Evolutionary conservation across 1,140 invertebrate genomes (phyloP).

Genomic region (Atta texana): DNA sequence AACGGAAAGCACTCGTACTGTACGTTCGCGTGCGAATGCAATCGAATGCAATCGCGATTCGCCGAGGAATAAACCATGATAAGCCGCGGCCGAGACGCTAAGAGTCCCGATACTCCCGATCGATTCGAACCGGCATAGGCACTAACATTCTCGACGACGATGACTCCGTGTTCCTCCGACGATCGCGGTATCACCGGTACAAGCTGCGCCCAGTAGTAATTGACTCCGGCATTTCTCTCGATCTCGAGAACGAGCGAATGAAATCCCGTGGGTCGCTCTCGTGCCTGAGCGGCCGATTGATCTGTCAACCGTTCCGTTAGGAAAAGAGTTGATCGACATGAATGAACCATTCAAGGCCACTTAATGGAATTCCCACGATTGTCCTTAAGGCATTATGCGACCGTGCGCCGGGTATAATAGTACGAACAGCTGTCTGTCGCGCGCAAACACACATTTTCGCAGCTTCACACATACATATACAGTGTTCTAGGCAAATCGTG

Average conservation of each 20-base stretch:
- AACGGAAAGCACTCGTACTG: neutral
- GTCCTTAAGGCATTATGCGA: conserved; percentile 84
- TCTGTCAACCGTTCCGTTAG: conserved; percentile 83
- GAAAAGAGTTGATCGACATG: conserved; percentile 85
- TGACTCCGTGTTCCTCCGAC: conserved; percentile 11
- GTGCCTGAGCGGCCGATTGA: conserved; percentile 81
- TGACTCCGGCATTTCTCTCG: conserved; percentile 66
- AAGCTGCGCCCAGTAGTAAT: conserved; percentile 63
- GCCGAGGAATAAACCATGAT: neutral
- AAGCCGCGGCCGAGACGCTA: conserved; percentile 18
- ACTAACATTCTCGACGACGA: conserved; percentile 52
- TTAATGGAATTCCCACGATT: conserved; percentile 86
- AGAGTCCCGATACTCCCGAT: conserved; percentile 47
- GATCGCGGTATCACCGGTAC: conserved; percentile 42
- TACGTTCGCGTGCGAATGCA: neutral
- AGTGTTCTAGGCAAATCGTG: conserved; percentile 30
- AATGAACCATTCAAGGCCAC: conserved; percentile 86
- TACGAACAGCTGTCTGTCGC: conserved; percentile 73
- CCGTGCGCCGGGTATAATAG: conserved; percentile 78
- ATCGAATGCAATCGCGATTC: conserved; percentile 1
- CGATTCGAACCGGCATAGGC: conserved; percentile 31
- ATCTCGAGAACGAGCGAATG: conserved; percentile 53
- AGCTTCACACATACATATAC: neutral
- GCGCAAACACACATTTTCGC: neutral
- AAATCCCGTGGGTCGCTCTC: conserved; percentile 73